Percentiles rank a stretch among this genome's conserved stretches.
These are phyloP conservation scores for Hylaeus volcanicus DNA, from an alignment of 1,140 invertebrate species.

Conservation along the genomic window DNA sequence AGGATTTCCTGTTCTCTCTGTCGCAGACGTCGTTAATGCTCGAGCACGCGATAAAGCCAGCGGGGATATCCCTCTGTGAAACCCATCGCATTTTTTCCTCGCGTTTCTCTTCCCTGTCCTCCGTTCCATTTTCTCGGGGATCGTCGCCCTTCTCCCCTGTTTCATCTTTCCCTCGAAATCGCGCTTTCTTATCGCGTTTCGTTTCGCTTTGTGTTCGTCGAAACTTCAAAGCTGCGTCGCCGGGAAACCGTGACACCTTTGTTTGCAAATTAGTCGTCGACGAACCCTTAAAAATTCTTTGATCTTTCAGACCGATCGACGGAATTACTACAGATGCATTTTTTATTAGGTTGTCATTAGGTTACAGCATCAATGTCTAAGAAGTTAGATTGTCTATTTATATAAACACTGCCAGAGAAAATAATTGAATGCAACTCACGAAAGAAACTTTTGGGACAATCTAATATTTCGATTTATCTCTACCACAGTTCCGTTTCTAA, in stretches of 20 bases:
- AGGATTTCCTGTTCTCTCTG: conserved; percentile 43
- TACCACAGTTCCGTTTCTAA: too few relatives aligned
- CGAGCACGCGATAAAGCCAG: conserved; percentile 40
- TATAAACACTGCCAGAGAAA: too few relatives aligned
- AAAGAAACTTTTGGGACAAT: too few relatives aligned
- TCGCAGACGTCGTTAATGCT: conserved; percentile 46
- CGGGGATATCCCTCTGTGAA: conserved; percentile 25
- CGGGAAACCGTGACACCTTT: neutral
- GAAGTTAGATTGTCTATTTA: too few relatives aligned
- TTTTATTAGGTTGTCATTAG: too few relatives aligned
- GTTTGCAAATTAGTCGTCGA: neutral
- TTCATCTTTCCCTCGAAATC: conserved; percentile 13
- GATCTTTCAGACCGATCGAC: neutral
- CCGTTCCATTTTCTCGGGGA: neutral
- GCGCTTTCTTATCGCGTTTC: conserved; percentile 22
- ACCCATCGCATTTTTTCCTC: conserved; percentile 5
- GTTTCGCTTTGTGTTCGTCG: neutral
- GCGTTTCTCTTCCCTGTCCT: neutral
- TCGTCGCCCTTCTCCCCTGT: neutral
- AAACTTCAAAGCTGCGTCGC: neutral
- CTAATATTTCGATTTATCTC: too few relatives aligned
- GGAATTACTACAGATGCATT: too few relatives aligned
- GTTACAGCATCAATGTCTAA: too few relatives aligned
- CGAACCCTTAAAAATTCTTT: neutral
- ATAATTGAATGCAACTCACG: too few relatives aligned